Base-by-base conservation (phyloP, 2,797 vertebrate species). In the Telmatherina bonti region DNA sequence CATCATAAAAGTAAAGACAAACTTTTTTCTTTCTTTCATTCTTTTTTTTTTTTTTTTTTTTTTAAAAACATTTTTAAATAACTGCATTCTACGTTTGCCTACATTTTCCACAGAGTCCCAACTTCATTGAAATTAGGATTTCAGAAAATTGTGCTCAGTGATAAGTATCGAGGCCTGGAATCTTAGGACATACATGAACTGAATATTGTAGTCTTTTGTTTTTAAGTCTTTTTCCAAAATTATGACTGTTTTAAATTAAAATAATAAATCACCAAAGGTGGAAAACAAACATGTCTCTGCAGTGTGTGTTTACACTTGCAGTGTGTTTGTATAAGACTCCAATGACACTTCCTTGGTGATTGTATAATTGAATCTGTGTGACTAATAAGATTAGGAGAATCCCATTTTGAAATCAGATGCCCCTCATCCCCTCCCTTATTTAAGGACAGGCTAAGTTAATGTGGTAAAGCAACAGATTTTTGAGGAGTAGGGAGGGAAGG, bases 391-490 rank as follows among this genome's bases (percentile, higher is more conserved):
- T 93, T 87, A 88, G 74, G 75, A 90, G 75, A 87, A 91, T 91
- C 89, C 84, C 67, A 79, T 91, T 90, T 81, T 4, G 36, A 85
- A 89, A 91, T 89, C 84, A 85, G 69, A 86, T 75, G 78, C 49
- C 80, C 72, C 35, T 89, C 77, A 79, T 73, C 59, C 38, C 49
- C 49, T 26, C 49, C n/a, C 49, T 52, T 2, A 68, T 66, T 86
- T 81, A 91, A 92, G 76, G 85, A 89, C 88, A 88, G 66, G 85
- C 85, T 85, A 81, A 88, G 89, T 90, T 91, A 92, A 94, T 93
- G 93, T 93, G 87, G 93, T 89, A 91, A 88, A 94, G 91, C 93
- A 92, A 70, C 56, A 89, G 92, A 88, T 80, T 13, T 0, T 41
- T 15, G 38, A 41, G 38, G 16, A 90, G 20, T 51, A 38, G 10